Evolutionary conservation across 2,888 invertebrate species (phyloP), one percentile per base, ranked within the genome.

Genomic region (Lycophotia porphyrea): DNA sequence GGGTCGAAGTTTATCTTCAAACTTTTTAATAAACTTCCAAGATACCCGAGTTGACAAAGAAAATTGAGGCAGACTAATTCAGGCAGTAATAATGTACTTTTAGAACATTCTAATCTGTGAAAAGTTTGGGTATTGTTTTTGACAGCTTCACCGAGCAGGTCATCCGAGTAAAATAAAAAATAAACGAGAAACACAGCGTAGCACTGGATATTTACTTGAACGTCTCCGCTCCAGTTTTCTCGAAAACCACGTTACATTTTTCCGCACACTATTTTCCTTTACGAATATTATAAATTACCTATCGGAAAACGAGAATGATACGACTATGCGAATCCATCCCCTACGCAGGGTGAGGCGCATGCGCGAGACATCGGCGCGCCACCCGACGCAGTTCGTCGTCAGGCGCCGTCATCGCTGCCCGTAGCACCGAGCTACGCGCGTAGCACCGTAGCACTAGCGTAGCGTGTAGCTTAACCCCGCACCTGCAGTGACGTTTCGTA

Each of bases 341-440:
- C 85, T 83, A 88, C 83, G 86, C 83, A 87, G 76, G 71, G 63
- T 71, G 88, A 90, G 87, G 92, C 95, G 94, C 95, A 93, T 92
- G 95, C 95, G 95, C 92, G 90, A 86, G 74, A 76, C 74, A 70
- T 67, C 85, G 88, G 85, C 90, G 92, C 91, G 89, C 91, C 90
- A 88, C 91, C 91, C 92, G 89, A 90, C 95, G 95, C 95, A 95
- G 95, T 95, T 91, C 88, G 88, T 88, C 89, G 82, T 85, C 90
- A 84, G 87, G 82, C 90, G 87, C 90, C 91, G 89, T 85, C 89
- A 86, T 80, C 82, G 86, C 78, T 88, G 84, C 88, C 83, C 91
- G 92, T 91, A 91, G 90, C 85, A 71, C 67, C 76, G 80, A 71
- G 74, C 89, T 90, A 90, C 92, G 89, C 88, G 74, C 91, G 92